Base-by-base conservation (phyloP, 2,797 vertebrate species). In the Mormyrops boulengeri region DNA sequence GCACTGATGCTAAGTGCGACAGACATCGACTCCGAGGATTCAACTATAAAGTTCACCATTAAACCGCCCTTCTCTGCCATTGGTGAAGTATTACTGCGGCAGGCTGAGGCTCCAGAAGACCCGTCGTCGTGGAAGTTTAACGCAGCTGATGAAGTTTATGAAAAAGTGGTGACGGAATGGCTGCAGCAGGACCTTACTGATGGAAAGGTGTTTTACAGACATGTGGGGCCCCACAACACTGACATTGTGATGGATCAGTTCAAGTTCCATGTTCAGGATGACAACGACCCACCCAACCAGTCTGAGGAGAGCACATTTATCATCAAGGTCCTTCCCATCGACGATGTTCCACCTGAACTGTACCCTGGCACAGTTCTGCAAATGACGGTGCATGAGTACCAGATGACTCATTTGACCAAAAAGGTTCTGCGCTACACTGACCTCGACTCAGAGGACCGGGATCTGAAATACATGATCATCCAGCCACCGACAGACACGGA, bases 21-120 rank as follows among this genome's bases (percentile, higher is more conserved):
- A 0, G 98, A 99, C 92, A 96, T 98, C 19, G 98, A 99, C 94
- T 99, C 98, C 0, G 97, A 99, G 84, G 98, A 99, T 91, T 96
- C 98, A 0, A 94, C 95, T 41, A 96, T 99, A 89, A 95, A 94
- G 52, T 99, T 99, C 92, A 96, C 92, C 0, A 90, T 99, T 8
- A 95, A 97, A 22, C 91, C 95, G 0, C 97, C 97, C 0, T 94
- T 96, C 85, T 94, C 95, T 0, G 89, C 93, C 1, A 92, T 96
- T 11, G 95, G 96, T 0, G 96, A 96, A n/a, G 94, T 98, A 0
- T 92, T 99, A 47, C 94, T 99, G 14, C 96, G 98, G 22, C 98
- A 99, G 93, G 96, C 95, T 0, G 96, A 97, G 0, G 97, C 96
- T 12, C 97, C 97, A 0, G 96, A 97, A 89, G 96, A 92, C 69